Conservation (phyloP, 2,797 vertebrate species). For the Scolopax rusticola region DNA sequence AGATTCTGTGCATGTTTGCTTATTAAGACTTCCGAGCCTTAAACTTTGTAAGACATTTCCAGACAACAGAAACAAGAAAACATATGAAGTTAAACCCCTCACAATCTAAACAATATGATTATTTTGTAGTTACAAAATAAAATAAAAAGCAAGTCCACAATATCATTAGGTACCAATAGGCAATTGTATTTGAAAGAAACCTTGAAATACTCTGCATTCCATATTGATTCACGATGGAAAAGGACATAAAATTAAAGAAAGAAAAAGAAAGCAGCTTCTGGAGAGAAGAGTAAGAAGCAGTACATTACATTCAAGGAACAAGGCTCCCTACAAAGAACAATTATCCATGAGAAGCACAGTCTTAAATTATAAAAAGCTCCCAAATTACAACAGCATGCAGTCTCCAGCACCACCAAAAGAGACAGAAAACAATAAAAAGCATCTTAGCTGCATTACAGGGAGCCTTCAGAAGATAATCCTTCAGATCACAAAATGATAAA, state of each 20-base stretch:
- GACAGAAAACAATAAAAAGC: neutral
- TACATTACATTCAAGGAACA: neutral
- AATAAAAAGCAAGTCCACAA: neutral
- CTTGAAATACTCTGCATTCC: neutral
- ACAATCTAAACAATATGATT: neutral
- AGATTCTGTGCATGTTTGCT: neutral
- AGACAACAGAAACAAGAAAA: neutral
- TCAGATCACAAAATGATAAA: neutral
- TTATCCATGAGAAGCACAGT: neutral
- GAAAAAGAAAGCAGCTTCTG: neutral
- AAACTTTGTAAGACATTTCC: neutral
- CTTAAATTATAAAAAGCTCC: neutral
- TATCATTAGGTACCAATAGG: neutral
- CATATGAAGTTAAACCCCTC: neutral
- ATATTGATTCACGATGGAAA: neutral
- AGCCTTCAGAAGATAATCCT: neutral
- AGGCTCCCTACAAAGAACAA: constrained; percentile 1
- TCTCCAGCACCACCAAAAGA: neutral
- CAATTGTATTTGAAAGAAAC: neutral
- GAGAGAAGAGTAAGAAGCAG: neutral
- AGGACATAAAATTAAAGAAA: neutral
- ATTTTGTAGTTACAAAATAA: neutral
- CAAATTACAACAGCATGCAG: neutral
- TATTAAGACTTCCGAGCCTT: neutral
- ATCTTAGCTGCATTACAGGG: neutral